phyloP scores from a whole-genome alignment of 2,113 vertebrate genomes.

The Eubucco bourcierii region DNA sequence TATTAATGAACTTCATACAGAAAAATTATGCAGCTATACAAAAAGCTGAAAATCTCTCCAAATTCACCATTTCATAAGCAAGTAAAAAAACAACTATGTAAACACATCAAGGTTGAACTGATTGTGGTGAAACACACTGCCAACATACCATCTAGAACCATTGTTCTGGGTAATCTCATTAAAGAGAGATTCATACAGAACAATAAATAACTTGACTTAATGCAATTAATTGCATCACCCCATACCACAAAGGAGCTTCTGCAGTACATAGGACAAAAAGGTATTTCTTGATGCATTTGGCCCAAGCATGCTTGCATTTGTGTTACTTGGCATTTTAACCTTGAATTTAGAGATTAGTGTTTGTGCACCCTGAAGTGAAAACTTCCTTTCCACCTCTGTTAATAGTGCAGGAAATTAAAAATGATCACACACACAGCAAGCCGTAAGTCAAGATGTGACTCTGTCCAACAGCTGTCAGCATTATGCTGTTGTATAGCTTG shows the following conservation, averaged over 20 bases:
- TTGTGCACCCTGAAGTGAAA: rapidly evolving
- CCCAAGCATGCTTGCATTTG: not conserved
- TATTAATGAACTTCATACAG: not conserved
- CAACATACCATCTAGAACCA: rapidly evolving
- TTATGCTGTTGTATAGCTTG: not conserved
- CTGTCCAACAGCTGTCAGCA: not conserved
- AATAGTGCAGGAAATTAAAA: not conserved
- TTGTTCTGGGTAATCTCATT: not conserved
- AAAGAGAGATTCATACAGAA: not conserved
- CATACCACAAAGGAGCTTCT: not conserved
- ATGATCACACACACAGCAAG: not conserved
- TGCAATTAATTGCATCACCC: not conserved
- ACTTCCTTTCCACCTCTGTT: not conserved
- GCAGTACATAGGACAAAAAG: not conserved
- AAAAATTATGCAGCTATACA: not conserved
- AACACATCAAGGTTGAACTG: not conserved
- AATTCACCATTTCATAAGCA: not conserved
- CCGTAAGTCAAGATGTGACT: not conserved
- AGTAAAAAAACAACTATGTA: not conserved
- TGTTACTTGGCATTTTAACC: not conserved
- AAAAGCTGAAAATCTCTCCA: not conserved
- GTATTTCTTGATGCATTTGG: not conserved
- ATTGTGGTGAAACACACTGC: not conserved
- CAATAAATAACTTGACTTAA: not conserved
- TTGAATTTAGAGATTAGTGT: not conserved